Conservation (phyloP, 1,140 invertebrate genomes). For the Drusus annulatus region DNA sequence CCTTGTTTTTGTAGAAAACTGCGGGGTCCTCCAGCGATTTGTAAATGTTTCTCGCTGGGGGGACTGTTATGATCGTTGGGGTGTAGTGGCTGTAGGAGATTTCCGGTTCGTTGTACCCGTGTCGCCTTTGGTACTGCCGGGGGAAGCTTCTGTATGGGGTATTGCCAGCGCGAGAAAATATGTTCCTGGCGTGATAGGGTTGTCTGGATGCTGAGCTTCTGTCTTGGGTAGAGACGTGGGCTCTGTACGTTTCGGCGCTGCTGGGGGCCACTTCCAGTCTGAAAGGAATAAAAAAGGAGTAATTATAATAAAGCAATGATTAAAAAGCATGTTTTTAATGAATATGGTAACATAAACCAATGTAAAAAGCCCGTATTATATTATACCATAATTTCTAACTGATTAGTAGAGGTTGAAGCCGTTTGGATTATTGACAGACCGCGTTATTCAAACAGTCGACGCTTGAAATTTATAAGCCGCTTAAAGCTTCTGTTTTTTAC, state of each 20-base stretch:
- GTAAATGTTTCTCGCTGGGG: conserved; percentile 38
- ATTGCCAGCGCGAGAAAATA: too few species aligned
- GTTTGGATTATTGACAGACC: too few species aligned
- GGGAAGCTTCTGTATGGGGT: neutral
- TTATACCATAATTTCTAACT: too few species aligned
- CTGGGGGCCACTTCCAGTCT: conserved; percentile 5
- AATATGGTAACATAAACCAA: too few species aligned
- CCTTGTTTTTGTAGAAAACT: conserved; percentile 27
- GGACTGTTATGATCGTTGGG: conserved; percentile 1
- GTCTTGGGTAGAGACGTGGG: neutral
- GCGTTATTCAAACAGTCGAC: too few species aligned
- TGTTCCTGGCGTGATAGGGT: neutral
- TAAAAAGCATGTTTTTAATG: too few species aligned
- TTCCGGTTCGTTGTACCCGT: neutral
- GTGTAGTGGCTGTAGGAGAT: conserved; percentile 25
- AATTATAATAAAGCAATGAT: too few species aligned
- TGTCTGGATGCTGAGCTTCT: neutral
- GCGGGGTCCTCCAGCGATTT: conserved; percentile 36
- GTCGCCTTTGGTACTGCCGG: neutral
- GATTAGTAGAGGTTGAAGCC: too few species aligned
- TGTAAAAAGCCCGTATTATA: too few species aligned
- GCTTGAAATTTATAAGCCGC: too few species aligned
- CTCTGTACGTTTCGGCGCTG: neutral
- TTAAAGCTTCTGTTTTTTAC: too few species aligned
- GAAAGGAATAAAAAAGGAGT: neutral